Percentiles rank a stretch among this genome's conserved stretches.
These are phyloP conservation scores for Dolichomitus sp. DNA, from an alignment of 2,888 invertebrate genomes.

Conservation along the genomic window DNA sequence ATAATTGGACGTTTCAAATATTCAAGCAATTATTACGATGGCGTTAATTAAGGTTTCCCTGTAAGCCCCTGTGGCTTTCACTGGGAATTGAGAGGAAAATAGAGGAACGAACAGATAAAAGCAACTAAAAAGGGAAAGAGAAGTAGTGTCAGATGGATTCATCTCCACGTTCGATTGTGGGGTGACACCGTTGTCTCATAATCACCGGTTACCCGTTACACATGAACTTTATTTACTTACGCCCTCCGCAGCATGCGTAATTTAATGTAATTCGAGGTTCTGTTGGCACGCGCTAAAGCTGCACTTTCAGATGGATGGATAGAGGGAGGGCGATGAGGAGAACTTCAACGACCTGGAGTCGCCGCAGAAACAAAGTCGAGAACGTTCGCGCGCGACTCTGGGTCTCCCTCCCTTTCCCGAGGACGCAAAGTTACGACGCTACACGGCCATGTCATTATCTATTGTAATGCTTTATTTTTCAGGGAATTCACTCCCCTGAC, in stretches of 20 bases:
- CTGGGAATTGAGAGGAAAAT: constrained; percentile 25
- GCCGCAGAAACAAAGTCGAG: constrained; percentile 22
- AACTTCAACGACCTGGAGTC: constrained; percentile 31
- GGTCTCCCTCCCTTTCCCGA: constrained; percentile 35
- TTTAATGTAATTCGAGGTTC: constrained; percentile 79
- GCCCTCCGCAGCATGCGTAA: constrained; percentile 72
- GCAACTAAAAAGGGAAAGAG: constrained; percentile 36
- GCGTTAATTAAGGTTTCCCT: neutral
- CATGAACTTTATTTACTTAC: constrained; percentile 82
- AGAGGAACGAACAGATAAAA: constrained; percentile 23
- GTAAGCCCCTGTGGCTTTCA: neutral
- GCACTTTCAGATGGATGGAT: constrained; percentile 70
- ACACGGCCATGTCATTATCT: constrained; percentile 31
- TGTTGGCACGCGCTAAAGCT: constrained; percentile 73
- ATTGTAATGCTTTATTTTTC: constrained; percentile 43
- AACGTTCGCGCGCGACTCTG: neutral
- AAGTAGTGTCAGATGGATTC: constrained; percentile 51
- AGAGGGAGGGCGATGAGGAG: constrained; percentile 8
- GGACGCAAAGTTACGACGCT: constrained; percentile 38
- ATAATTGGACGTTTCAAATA: no score
- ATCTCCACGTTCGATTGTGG: constrained; percentile 59
- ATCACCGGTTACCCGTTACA: constrained; percentile 82
- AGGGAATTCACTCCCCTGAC: constrained; percentile 13
- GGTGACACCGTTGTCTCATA: constrained; percentile 77
- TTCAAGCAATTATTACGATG: neutral